A percentile compares a stretch with the other conserved stretches of the same genome.
phyloP scores from a whole-genome alignment of 2,113 vertebrate genomes.

The Lasiurus borealis region DNA sequence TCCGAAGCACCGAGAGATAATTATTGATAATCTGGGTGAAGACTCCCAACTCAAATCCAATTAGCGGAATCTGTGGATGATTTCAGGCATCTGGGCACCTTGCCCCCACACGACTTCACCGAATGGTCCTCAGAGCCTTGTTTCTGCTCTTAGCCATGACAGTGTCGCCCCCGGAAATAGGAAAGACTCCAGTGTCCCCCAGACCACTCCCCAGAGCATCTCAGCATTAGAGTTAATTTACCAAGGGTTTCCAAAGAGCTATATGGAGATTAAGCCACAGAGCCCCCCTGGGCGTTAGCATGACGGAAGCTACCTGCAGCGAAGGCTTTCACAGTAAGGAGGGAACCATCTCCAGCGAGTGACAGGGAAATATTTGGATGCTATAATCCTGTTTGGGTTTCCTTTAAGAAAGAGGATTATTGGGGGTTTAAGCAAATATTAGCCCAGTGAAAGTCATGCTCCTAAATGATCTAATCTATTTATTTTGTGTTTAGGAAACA shows the following conservation, averaged over 20 bases:
- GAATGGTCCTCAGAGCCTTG: background rate
- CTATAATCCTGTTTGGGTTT: background rate
- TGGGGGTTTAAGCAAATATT: constrained; percentile 54
- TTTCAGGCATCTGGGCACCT: background rate
- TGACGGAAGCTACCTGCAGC: background rate
- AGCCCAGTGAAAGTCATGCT: constrained; percentile 52
- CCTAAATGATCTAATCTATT: constrained; percentile 42
- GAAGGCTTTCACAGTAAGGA: background rate
- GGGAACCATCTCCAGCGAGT: background rate
- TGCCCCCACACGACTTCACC: background rate
- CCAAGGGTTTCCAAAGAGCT: constrained; percentile 14
- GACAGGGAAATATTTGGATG: background rate
- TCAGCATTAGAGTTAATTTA: constrained; percentile 49
- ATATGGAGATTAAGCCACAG: background rate
- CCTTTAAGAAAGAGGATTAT: constrained; percentile 38
- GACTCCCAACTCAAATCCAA: constrained; percentile 39
- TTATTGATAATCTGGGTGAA: constrained; percentile 61
- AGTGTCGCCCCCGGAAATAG: background rate
- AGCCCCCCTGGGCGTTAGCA: background rate
- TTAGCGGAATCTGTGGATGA: constrained; percentile 61
- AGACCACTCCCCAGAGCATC: background rate
- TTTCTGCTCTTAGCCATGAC: background rate
- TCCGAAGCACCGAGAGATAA: background rate
- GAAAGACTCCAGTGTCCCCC: background rate
- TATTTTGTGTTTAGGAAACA: constrained; percentile 65